Evolutionary conservation across 2,888 invertebrate species (phyloP), one percentile per base, ranked within the genome.

Genomic region (Mylabris sibirica): DNA sequence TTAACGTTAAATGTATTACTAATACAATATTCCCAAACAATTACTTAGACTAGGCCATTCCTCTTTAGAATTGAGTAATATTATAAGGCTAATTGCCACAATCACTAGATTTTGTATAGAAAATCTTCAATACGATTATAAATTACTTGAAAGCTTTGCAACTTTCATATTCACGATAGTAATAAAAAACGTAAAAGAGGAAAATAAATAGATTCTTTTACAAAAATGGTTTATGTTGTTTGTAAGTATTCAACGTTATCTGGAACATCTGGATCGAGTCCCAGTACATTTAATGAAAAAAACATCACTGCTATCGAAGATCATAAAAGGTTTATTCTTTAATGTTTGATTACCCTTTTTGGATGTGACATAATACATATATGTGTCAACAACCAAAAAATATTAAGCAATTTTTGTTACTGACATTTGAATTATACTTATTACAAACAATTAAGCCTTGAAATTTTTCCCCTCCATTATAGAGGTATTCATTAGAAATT

Each of bases 21-120:
- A 59, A 66, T 66, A 57, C 57, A 53, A 38, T 66, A 66, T 66
- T 57, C 57, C 57, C 24, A 44, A 61, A 65, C 35, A 34, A 35
- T 61, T 20, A 20, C 53, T 61, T 61, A 66, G 35, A 61, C 53
- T 34, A 30, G 5, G 30, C 5, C 30, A 8, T 30, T 30, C 8
- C 30, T 30, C 2, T 4, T 30, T 5, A 30, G 30, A 30, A 30
- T 30, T 6, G 30, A 5, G 30, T 30, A 30, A 30, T 8, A 30
- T 30, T 30, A 30, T 4, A 0, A 30, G 30, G 30, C 30, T 30
- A 30, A 30, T 30, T 30, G 30, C 30, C 30, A 8, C 4, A 30
- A 30, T 30, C 8, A 30, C 30, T 30, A 30, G 8, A 30, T 30
- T 4, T 30, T 30, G 30, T 30, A 30, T 30, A 30, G 30, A 8